Percentiles rank a stretch among this genome's conserved stretches.
Conservation (phyloP, 2,113 vertebrate genomes). For the Ophiodon elongatus region DNA sequence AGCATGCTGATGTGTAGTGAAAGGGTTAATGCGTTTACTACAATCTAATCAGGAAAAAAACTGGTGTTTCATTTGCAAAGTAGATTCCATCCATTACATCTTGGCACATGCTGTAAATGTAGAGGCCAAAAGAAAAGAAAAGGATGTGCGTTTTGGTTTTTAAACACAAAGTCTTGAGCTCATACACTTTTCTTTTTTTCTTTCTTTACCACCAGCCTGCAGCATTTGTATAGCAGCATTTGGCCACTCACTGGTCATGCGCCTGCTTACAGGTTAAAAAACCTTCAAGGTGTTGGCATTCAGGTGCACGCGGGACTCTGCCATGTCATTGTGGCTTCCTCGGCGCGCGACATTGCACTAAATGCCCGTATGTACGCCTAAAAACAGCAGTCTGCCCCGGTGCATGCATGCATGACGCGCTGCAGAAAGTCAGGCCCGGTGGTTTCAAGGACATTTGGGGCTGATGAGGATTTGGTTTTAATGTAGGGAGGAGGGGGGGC, state of each 20-base stretch:
- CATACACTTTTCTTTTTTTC: neutral
- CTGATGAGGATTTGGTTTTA: constrained; percentile 97
- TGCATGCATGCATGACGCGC: constrained; percentile 72
- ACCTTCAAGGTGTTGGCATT: constrained; percentile 9
- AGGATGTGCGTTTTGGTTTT: neutral
- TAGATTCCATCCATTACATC: neutral
- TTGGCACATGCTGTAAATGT: neutral
- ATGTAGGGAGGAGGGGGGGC: constrained; percentile 87
- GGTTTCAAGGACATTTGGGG: constrained; percentile 97
- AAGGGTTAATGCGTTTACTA: neutral
- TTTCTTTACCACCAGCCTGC: constrained; percentile 1
- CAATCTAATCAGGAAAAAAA: neutral
- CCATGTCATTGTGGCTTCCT: neutral
- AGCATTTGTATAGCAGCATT: no score
- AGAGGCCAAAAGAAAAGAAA: neutral
- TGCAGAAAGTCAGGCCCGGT: constrained; percentile 89
- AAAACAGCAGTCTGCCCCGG: constrained; percentile 30
- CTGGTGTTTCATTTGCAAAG: constrained; percentile 2
- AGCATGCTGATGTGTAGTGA: neutral
- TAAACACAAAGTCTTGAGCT: neutral
- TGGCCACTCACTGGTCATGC: neutral
- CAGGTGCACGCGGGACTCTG: constrained; percentile 18
- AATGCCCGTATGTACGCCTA: constrained; percentile 10
- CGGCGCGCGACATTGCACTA: constrained; percentile 6
- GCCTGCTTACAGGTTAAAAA: constrained; percentile 6